Evolutionary conservation across 2,113 vertebrate genomes (phyloP).

Genomic region (Bubo bubo): DNA sequence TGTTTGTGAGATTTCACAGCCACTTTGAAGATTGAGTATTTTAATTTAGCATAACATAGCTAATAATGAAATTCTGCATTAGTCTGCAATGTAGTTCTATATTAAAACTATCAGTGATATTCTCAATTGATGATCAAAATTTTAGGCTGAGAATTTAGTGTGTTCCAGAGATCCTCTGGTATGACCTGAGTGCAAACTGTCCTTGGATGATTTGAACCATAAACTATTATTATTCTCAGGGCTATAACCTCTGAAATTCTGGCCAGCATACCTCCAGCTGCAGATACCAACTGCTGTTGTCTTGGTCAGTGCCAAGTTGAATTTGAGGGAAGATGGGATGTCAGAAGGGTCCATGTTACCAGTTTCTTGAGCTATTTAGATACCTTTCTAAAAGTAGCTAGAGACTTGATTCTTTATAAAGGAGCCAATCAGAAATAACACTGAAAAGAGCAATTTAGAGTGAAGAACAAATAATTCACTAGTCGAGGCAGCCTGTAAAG

Average conservation of each 20-base stretch:
- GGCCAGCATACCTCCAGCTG: background rate
- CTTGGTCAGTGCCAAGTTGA: background rate
- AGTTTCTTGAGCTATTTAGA: background rate
- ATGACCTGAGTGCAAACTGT: background rate
- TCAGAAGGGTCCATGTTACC: background rate
- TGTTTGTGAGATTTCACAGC: background rate
- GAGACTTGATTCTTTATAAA: background rate
- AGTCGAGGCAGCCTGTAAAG: background rate
- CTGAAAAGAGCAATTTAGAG: background rate
- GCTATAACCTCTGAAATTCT: background rate
- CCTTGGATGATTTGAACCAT: background rate
- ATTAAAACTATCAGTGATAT: background rate
- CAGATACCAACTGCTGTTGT: background rate
- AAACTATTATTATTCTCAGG: background rate
- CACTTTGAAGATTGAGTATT: background rate
- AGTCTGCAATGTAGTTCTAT: background rate
- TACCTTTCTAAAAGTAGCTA: background rate
- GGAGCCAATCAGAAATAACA: background rate
- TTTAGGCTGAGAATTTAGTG: background rate
- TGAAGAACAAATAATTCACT: background rate
- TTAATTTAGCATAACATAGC: background rate
- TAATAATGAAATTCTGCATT: background rate
- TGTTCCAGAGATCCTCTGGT: background rate
- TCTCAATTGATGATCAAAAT: background rate
- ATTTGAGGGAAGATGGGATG: background rate